Evolutionary conservation across 2,888 invertebrate species (phyloP).

Genomic region (Podotricha telesiphe): DNA sequence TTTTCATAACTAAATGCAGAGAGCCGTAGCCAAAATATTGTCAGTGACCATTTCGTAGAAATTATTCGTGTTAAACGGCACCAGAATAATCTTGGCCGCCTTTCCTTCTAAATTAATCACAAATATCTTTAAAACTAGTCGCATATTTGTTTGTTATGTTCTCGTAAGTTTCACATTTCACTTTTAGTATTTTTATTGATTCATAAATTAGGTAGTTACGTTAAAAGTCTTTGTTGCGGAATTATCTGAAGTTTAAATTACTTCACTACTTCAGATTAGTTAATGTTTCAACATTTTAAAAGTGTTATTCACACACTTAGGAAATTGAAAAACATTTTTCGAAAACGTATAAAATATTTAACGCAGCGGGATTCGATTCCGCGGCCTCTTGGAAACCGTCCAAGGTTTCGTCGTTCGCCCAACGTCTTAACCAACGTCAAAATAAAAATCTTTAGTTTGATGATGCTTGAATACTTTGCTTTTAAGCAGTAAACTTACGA

Average conservation of each 20-base stretch:
- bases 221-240: slow-evolving; percentile 16
- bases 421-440: no score
- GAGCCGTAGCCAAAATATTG: slow-evolving; percentile 17
- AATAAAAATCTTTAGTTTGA: no score
- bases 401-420: no score
- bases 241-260: not conserved
- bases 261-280: no score
- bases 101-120: slow-evolving; percentile 23
- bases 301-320: no score
- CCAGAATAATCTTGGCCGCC: slow-evolving; percentile 22
- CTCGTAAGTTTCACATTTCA: slow-evolving; percentile 20
- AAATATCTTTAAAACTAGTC: slow-evolving; percentile 17
- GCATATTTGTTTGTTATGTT: slow-evolving; percentile 18
- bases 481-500: no score
- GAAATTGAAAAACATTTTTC: no score
- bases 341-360: no score
- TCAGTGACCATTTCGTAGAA: slow-evolving; percentile 13
- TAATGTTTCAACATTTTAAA: no score
- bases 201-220: slow-evolving; percentile 10
- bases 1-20: slow-evolving; percentile 16
- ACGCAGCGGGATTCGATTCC: no score
- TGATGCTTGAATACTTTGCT: no score
- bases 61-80: slow-evolving; percentile 19
- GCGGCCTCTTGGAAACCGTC: no score
- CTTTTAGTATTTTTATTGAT: slow-evolving; percentile 8